Percentiles rank a stretch among this genome's conserved stretches.
Evolutionary conservation across 2,113 vertebrate genomes (phyloP).

Genomic region (Hippocampus comes): DNA sequence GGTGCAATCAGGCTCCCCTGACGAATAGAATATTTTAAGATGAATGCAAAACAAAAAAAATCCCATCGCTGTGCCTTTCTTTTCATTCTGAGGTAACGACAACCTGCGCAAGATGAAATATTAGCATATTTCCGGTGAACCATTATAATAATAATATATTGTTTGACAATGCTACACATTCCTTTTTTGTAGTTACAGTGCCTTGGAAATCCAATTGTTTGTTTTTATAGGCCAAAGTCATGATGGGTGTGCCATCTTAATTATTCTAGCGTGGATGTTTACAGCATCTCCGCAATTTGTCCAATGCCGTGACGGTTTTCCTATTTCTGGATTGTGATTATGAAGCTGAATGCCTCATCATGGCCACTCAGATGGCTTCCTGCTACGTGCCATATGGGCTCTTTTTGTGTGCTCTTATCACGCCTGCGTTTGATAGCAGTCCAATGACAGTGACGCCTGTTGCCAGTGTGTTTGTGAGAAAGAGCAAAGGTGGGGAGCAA

Average conservation of each 20-base stretch:
- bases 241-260: neutral
- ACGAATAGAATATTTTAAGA: too few relatives aligned
- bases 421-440: neutral
- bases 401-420: neutral
- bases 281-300: neutral
- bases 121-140: too few relatives aligned
- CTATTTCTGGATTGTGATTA: neutral
- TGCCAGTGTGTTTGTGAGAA: constrained; percentile 6
- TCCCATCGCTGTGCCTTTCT: too few relatives aligned
- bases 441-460: neutral
- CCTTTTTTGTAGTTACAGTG: neutral
- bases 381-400: neutral
- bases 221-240: neutral
- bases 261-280: neutral
- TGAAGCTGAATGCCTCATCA: neutral
- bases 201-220: neutral
- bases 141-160: too few relatives aligned
- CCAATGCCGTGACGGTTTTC: neutral
- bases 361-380: neutral
- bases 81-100: too few relatives aligned
- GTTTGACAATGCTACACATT: too few relatives aligned
- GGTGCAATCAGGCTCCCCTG: too few relatives aligned
- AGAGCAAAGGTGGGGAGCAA: neutral
- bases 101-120: too few relatives aligned
- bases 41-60: too few relatives aligned